Evolutionary conservation across 1,140 invertebrate species (phyloP).

Genomic region (Agraylea sexmaculata): DNA sequence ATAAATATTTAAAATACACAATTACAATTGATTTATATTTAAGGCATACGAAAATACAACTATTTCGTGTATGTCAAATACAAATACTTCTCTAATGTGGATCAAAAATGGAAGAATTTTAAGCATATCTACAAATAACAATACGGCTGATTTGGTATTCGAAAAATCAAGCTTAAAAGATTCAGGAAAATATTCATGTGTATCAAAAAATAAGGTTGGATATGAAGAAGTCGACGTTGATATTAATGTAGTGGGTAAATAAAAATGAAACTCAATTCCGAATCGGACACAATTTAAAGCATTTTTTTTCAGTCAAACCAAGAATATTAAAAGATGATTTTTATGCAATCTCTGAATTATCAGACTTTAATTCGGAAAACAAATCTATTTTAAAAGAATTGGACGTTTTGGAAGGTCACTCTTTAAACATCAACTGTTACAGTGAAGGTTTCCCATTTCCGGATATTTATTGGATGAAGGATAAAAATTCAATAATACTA

Average conservation of each 20-base stretch:
- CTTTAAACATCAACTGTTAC: slow-evolving; percentile 32
- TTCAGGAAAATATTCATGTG: slow-evolving; percentile 28
- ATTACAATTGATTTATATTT: too few species aligned
- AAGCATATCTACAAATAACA: slow-evolving; percentile 22
- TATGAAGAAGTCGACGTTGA: slow-evolving; percentile 25
- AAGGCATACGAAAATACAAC: too few species aligned
- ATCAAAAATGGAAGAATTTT: slow-evolving; percentile 26
- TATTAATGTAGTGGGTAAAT: slow-evolving; percentile 31
- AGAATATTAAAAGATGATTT: too few species aligned
- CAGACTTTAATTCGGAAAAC: too few species aligned
- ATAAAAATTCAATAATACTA: slow-evolving; percentile 30
- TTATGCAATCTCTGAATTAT: too few species aligned
- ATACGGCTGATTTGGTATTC: slow-evolving; percentile 26
- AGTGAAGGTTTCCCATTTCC: slow-evolving; percentile 31
- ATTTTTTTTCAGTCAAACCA: too few species aligned
- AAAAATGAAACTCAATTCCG: too few species aligned
- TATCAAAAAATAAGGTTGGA: slow-evolving; percentile 30
- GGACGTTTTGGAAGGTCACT: slow-evolving; percentile 29
- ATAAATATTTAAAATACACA: slow-evolving; percentile 25
- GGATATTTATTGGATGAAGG: slow-evolving; percentile 35
- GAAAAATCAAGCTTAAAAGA: slow-evolving; percentile 20
- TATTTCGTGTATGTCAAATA: too few species aligned
- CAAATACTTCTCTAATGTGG: slow-evolving; percentile 33
- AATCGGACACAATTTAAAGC: too few species aligned
- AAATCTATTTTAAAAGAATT: too few species aligned